Conservation (phyloP, 2,797 vertebrate species). For the Coracias cyanogaster region DNA sequence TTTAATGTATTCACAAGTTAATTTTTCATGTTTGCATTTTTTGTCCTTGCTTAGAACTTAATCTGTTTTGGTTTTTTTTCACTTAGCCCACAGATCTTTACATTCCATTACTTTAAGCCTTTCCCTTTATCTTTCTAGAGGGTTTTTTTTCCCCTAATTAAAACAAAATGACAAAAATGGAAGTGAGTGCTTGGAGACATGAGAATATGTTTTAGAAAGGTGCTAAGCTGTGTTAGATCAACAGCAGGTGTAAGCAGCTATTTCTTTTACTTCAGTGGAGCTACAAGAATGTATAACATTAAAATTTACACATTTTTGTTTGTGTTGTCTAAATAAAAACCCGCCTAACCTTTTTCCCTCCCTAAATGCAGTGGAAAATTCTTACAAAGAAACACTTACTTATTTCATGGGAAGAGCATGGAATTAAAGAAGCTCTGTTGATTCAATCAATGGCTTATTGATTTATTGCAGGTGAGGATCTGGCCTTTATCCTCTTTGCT, state of each 20-base stretch:
- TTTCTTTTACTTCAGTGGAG: neutral
- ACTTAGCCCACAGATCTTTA: neutral
- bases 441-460: neutral
- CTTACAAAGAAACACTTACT: neutral
- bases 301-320: neutral
- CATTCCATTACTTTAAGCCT: neutral
- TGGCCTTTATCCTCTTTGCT: neutral
- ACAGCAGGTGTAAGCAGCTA: neutral
- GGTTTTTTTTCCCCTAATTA: fast-evolving
- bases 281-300: neutral
- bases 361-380: neutral
- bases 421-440: neutral
- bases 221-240: neutral
- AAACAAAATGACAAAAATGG: neutral
- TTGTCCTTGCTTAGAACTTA: neutral
- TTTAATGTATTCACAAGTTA: neutral
- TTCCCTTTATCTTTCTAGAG: neutral
- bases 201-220: neutral
- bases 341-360: neutral
- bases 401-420: neutral
- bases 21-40: neutral
- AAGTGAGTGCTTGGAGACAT: neutral
- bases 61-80: neutral
- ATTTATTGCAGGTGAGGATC: neutral
- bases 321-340: neutral